phyloP scores from a whole-genome alignment of 2,113 vertebrate species.

The Anolis carolinensis region DNA sequence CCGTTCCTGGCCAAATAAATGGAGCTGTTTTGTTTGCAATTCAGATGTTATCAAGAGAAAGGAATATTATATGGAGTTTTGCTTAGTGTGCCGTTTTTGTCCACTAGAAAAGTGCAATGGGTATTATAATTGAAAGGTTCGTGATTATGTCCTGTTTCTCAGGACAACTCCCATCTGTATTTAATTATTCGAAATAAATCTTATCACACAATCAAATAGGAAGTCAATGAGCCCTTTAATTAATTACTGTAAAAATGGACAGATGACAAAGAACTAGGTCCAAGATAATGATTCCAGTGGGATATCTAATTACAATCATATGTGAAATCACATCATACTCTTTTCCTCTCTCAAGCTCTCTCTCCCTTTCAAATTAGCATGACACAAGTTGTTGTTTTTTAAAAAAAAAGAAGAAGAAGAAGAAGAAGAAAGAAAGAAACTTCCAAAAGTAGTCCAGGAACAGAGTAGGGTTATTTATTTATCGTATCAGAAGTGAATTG shows the following conservation, averaged over 20 bases:
- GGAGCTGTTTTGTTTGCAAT: slow-evolving; percentile 18
- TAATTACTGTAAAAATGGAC: slow-evolving; percentile 42
- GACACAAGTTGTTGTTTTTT: not conserved
- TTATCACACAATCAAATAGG: slow-evolving; percentile 1
- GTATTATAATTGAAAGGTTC: slow-evolving; percentile 16
- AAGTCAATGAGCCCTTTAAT: slow-evolving; percentile 11
- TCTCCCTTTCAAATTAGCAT: not conserved
- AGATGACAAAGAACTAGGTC: slow-evolving; percentile 36
- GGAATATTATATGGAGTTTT: slow-evolving; percentile 28
- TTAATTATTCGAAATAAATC: slow-evolving; percentile 4
- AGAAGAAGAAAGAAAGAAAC: too few relatives aligned
- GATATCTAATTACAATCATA: slow-evolving; percentile 4
- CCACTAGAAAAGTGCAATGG: not conserved
- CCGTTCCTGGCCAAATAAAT: slow-evolving; percentile 44
- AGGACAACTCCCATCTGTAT: not conserved
- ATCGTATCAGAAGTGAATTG: too few relatives aligned
- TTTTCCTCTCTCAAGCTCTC: too few relatives aligned
- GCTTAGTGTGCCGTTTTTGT: not conserved
- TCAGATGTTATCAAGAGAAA: slow-evolving; percentile 51
- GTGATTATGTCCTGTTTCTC: not conserved
- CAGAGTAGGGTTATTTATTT: too few relatives aligned
- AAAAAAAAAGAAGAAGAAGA: too few relatives aligned
- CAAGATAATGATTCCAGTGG: not conserved
- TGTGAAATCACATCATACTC: not conserved
- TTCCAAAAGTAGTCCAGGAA: not conserved